These are phyloP conservation scores for Nothocercus nigrocapillus DNA, from an alignment of 2,113 vertebrate species.

Conservation along the genomic window DNA sequence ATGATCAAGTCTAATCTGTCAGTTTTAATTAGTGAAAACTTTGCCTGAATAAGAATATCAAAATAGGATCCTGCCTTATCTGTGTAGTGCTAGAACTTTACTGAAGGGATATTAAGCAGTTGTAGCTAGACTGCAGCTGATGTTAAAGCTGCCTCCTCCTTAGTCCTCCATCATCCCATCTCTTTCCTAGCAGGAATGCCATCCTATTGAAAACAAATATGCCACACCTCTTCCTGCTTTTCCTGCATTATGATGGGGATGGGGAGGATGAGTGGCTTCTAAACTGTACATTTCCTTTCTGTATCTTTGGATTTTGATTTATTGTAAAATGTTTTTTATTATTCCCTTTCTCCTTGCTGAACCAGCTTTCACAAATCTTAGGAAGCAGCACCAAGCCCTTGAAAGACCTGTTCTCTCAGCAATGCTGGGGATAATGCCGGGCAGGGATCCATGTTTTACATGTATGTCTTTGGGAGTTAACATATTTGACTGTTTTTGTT, in stretches of 20 bases:
- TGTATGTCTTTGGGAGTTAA: background rate
- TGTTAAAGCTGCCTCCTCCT: background rate
- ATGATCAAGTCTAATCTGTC: background rate
- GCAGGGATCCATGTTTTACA: background rate
- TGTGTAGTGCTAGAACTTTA: background rate
- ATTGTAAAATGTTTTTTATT: background rate
- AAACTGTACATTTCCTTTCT: background rate
- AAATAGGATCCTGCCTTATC: background rate
- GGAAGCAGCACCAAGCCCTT: background rate
- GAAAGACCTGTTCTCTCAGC: background rate
- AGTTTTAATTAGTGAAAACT: background rate
- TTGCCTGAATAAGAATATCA: background rate
- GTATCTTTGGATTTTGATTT: background rate
- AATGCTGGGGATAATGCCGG: background rate
- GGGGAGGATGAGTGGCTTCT: background rate
- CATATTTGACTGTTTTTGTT: background rate
- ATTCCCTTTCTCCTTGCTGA: background rate
- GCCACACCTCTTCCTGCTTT: background rate
- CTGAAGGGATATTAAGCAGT: rapidly evolving
- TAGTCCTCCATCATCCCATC: background rate
- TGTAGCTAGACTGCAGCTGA: background rate
- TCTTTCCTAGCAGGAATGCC: background rate
- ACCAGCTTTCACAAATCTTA: background rate
- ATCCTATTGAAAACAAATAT: background rate
- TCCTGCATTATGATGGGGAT: background rate